Evolutionary conservation across 2,113 vertebrate genomes (phyloP).

Genomic region (mouse (Mus musculus)): GRCm39 chr9:103786501-103787000

Average conservation of each 20-base stretch:
- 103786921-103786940: neutral
- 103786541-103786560: neutral
- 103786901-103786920: neutral
- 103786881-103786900: neutral
- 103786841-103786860: neutral
- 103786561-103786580: neutral
- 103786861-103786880: neutral
- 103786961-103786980: neutral
- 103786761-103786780: neutral
- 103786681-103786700: neutral
- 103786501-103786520: neutral
- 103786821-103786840: neutral
- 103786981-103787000: neutral
- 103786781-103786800: neutral
- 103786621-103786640: neutral
- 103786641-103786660: neutral
- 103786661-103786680: neutral
- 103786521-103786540: neutral
- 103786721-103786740: conserved; percentile 25
- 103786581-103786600: neutral
- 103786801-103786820: neutral
- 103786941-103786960: neutral
- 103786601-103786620: neutral
- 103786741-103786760: neutral
- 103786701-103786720: neutral